Percentiles rank a stretch among this genome's conserved stretches.
phyloP scores from a whole-genome alignment of 1,140 invertebrate genomes.

The Drosophila triauraria region DNA sequence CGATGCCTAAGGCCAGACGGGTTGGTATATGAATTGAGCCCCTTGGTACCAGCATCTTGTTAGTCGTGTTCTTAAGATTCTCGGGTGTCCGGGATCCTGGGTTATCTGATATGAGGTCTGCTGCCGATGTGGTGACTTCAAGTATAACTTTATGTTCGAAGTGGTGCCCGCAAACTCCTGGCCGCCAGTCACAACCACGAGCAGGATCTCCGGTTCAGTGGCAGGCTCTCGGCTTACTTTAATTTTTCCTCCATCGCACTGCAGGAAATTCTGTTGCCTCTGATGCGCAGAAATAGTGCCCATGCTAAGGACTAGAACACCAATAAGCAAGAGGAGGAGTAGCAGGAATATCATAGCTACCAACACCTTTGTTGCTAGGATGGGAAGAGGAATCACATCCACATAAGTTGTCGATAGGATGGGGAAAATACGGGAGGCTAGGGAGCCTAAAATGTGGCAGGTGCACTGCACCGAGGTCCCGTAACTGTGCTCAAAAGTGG shows the following conservation, averaged over 20 bases:
- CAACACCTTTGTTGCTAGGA: not conserved
- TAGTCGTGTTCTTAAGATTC: constrained; percentile 24
- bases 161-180: constrained; percentile 40
- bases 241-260: not conserved
- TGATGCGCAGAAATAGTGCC: not conserved
- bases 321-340: not conserved
- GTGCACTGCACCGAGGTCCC: constrained; percentile 13
- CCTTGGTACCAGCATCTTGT: not conserved
- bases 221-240: accelerated
- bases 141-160: constrained; percentile 41
- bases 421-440: constrained; percentile 37
- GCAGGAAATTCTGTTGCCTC: not conserved
- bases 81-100: constrained; percentile 36
- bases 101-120: constrained; percentile 21
- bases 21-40: constrained; percentile 32
- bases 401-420: constrained; percentile 6
- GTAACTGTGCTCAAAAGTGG: constrained; percentile 6
- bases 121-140: constrained; percentile 11
- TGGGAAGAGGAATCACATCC: not conserved
- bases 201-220: constrained; percentile 2
- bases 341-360: not conserved
- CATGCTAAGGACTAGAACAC: not conserved
- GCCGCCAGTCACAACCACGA: constrained; percentile 34
- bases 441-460: constrained; percentile 19
- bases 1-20: constrained; percentile 28